phyloP scores from a whole-genome alignment of 2,113 vertebrate genomes.

The Microcebus jonahi region DNA sequence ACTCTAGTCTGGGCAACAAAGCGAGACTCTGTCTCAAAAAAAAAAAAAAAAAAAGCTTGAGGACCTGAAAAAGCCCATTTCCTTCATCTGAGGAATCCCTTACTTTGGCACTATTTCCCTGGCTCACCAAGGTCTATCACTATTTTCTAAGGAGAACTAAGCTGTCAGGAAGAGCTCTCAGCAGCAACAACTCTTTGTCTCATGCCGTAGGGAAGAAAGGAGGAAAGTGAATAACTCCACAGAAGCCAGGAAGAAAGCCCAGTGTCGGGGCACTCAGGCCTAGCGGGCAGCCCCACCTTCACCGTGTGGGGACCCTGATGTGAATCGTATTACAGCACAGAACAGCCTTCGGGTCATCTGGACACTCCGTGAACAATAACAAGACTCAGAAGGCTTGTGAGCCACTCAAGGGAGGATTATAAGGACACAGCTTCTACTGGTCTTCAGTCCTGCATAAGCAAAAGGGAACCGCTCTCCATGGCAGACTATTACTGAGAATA shows the following conservation, averaged over 20 bases:
- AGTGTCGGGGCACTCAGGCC: not conserved
- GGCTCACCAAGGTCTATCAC: not conserved
- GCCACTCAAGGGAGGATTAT: not conserved
- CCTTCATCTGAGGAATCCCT: constrained; percentile 7
- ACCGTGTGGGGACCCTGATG: not conserved
- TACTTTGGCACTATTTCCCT: not conserved
- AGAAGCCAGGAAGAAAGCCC: not conserved
- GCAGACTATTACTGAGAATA: not conserved
- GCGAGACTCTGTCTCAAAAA: no score
- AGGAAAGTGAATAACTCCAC: not conserved
- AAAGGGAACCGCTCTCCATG: not conserved
- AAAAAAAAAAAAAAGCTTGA: constrained; percentile 14
- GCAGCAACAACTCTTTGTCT: not conserved
- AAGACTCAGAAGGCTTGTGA: not conserved
- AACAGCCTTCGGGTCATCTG: not conserved
- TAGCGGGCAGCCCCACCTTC: not conserved
- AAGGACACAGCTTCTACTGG: not conserved
- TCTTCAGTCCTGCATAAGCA: not conserved
- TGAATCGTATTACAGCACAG: not conserved
- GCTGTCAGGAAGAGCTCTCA: not conserved
- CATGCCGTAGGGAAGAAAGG: not conserved
- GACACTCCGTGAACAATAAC: not conserved
- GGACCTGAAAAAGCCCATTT: not conserved
- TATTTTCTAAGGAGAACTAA: constrained; percentile 31
- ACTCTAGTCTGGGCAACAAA: no score